A percentile compares a stretch with the other conserved stretches of the same genome.
phyloP scores from a whole-genome alignment of 1,140 invertebrate genomes.

The Meloidogyne hapla region DNA sequence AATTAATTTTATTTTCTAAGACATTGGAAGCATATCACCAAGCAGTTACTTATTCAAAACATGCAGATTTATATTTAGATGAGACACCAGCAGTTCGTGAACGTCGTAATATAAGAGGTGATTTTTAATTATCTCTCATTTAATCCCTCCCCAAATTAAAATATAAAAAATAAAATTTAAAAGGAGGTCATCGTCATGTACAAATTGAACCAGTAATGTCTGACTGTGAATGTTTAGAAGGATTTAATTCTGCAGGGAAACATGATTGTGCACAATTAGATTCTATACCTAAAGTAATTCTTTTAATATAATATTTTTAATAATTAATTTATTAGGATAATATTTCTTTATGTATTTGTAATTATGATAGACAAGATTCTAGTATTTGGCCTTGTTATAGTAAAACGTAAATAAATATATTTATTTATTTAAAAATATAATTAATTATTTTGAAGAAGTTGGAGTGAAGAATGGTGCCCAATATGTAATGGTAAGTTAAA shows the following conservation, averaged over 20 bases:
- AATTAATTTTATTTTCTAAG: constrained; percentile 17
- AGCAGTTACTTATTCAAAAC: constrained; percentile 56
- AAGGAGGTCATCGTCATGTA: constrained; percentile 58
- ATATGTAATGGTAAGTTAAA: constrained; percentile 49
- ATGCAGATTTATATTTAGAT: constrained; percentile 40
- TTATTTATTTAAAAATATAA: constrained; percentile 1
- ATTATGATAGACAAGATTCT: constrained; percentile 59
- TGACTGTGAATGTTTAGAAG: constrained; percentile 53
- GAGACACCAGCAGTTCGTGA: constrained; percentile 8
- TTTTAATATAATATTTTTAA: neutral
- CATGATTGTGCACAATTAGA: constrained; percentile 55
- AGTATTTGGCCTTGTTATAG: constrained; percentile 61
- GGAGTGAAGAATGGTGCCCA: constrained; percentile 41
- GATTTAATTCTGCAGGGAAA: constrained; percentile 18
- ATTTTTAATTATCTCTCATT: neutral
- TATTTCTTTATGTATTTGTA: constrained; percentile 58
- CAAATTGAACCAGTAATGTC: constrained; percentile 59
- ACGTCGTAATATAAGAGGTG: constrained; percentile 18
- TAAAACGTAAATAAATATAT: constrained; percentile 38
- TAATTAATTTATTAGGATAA: constrained; percentile 31
- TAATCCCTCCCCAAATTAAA: neutral
- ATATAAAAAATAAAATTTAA: neutral
- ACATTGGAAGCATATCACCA: constrained; percentile 60
- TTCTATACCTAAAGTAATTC: constrained; percentile 40
- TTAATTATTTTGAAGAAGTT: constrained; percentile 34